Percentiles rank a stretch among this genome's conserved stretches.
Conservation (phyloP, 2,113 vertebrate genomes). For the Clinocottus analis region DNA sequence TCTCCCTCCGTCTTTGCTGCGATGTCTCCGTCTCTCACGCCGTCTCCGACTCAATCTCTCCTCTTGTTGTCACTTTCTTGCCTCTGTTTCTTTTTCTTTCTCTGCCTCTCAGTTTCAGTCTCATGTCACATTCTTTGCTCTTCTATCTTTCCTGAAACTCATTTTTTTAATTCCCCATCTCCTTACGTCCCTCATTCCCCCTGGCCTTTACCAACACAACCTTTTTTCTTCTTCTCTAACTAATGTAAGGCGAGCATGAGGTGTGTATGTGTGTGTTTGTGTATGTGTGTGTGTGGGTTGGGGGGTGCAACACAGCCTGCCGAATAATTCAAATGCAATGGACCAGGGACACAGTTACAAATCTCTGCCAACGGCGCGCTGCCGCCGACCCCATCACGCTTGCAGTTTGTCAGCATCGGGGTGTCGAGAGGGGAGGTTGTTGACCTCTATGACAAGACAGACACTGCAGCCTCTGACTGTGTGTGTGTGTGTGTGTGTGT, state of each 20-base stretch:
- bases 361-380: conserved; percentile 91
- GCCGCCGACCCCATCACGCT: conserved; percentile 87
- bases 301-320: conserved; percentile 77
- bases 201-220: neutral
- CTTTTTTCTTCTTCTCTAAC: conserved; percentile 56
- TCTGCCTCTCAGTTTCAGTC: conserved; percentile 18
- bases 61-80: conserved; percentile 25
- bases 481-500: conserved; percentile 28
- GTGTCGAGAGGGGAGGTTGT: conserved; percentile 49
- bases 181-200: neutral
- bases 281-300: neutral
- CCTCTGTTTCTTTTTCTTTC: neutral
- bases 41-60: conserved; percentile 21
- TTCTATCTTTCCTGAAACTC: conserved; percentile 13
- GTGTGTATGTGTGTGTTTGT: neutral
- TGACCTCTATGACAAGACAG: conserved; percentile 77
- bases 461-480: conserved; percentile 53
- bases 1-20: neutral
- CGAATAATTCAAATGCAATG: conserved; percentile 99
- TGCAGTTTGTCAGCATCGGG: conserved; percentile 93
- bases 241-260: conserved; percentile 84
- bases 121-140: conserved; percentile 5
- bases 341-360: conserved; percentile 97
- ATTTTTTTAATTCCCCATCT: conserved; percentile 27
- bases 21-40: conserved; percentile 18